Conservation (phyloP, 2,888 invertebrate genomes). For the Xestia c-nigrum region DNA sequence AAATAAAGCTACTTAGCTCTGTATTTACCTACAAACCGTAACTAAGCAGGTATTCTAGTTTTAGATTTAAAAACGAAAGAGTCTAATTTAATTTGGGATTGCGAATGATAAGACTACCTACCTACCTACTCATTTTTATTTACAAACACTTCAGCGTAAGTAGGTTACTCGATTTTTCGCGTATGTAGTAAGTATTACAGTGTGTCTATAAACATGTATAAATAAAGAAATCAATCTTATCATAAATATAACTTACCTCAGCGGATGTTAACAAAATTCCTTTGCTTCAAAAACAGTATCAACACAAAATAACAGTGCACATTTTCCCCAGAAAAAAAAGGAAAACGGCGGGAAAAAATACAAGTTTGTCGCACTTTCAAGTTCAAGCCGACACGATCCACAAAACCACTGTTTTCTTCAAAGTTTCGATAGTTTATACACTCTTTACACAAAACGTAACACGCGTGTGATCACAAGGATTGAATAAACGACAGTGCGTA, state of each 20-base stretch:
- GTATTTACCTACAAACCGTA: not conserved
- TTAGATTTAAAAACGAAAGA: not conserved
- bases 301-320: constrained; percentile 33
- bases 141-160: constrained; percentile 32
- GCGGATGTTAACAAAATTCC: constrained; percentile 34
- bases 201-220: not conserved
- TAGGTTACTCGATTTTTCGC: not conserved
- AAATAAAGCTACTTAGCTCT: not conserved
- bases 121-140: constrained; percentile 26
- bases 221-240: constrained; percentile 9
- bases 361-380: constrained; percentile 41
- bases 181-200: not conserved
- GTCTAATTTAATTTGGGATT: not conserved
- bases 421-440: constrained; percentile 50
- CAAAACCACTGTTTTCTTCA: constrained; percentile 44
- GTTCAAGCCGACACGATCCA: constrained; percentile 47
- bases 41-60: not conserved
- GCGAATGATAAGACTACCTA: not conserved
- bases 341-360: constrained; percentile 51
- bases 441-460: constrained; percentile 43
- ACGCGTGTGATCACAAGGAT: constrained; percentile 70
- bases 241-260: constrained; percentile 37
- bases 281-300: constrained; percentile 32
- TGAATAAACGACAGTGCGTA: constrained; percentile 77
- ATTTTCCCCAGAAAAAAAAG: constrained; percentile 19